phyloP scores from a whole-genome alignment of 2,113 vertebrate genomes.

The Strigops habroptila region DNA sequence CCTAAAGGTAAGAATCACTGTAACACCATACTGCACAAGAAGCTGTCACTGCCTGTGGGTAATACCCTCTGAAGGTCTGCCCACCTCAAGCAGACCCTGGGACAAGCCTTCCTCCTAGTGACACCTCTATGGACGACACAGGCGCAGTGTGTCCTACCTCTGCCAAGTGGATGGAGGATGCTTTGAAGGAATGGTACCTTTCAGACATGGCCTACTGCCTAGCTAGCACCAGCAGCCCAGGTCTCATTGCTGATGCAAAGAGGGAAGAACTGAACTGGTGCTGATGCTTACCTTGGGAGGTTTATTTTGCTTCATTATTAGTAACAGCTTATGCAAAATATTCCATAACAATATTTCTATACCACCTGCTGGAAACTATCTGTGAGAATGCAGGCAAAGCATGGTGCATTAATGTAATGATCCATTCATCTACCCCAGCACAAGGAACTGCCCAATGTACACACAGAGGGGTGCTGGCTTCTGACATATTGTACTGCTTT shows the following conservation, averaged over 20 bases:
- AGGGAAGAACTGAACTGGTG: background rate
- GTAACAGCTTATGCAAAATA: background rate
- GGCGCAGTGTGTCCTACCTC: background rate
- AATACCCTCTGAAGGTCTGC: background rate
- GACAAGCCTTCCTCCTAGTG: background rate
- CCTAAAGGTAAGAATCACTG: background rate
- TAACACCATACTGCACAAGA: background rate
- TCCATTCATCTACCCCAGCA: background rate
- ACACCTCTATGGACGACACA: background rate
- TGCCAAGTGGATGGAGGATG: background rate
- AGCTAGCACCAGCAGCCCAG: background rate
- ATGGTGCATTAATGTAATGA: accelerated
- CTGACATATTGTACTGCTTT: background rate
- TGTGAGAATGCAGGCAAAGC: background rate
- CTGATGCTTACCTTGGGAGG: background rate
- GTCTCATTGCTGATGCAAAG: background rate
- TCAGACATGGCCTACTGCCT: background rate
- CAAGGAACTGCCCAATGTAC: background rate
- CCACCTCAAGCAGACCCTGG: background rate
- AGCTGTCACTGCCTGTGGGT: background rate
- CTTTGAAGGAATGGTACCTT: background rate
- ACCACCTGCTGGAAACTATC: background rate
- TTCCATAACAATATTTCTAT: background rate
- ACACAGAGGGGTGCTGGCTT: background rate
- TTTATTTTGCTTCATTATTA: background rate